Conservation (phyloP, 2,113 vertebrate species). For the Muntiacus reevesi region DNA sequence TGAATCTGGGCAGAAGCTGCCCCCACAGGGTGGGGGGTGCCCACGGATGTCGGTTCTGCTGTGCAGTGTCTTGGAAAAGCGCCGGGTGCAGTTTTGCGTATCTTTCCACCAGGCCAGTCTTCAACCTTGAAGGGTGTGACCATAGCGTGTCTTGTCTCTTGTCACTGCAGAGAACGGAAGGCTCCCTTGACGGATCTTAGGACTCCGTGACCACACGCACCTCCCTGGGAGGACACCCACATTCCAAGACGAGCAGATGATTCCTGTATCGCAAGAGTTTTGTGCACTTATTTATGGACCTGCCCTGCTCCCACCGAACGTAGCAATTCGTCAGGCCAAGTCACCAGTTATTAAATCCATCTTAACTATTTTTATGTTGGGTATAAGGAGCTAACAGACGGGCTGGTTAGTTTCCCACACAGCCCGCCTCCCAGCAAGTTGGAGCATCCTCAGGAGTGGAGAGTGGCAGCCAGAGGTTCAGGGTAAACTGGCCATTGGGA, state of each 20-base stretch:
- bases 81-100: fast-evolving
- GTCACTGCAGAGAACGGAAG: constrained; percentile 78
- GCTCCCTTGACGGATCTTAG: constrained; percentile 80
- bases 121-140: not conserved
- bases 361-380: constrained; percentile 36
- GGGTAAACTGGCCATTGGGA: constrained; percentile 31
- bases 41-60: fast-evolving
- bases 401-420: constrained; percentile 5
- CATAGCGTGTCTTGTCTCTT: constrained; percentile 15
- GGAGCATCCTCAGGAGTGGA: constrained; percentile 48
- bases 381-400: constrained; percentile 46
- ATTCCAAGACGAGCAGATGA: constrained; percentile 64
- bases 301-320: constrained; percentile 61
- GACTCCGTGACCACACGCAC: constrained; percentile 1
- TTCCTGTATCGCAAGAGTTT: constrained; percentile 69
- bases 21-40: not conserved
- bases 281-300: constrained; percentile 73
- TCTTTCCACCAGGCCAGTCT: not conserved
- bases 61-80: not conserved
- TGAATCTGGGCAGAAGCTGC: not conserved
- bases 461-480: constrained; percentile 63
- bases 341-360: constrained; percentile 23
- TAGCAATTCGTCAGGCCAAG: constrained; percentile 62
- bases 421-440: constrained; percentile 33
- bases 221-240: constrained; percentile 49